Evolutionary conservation across 2,113 vertebrate genomes (phyloP).

Genomic region (Eulacestoma nigropectus): DNA sequence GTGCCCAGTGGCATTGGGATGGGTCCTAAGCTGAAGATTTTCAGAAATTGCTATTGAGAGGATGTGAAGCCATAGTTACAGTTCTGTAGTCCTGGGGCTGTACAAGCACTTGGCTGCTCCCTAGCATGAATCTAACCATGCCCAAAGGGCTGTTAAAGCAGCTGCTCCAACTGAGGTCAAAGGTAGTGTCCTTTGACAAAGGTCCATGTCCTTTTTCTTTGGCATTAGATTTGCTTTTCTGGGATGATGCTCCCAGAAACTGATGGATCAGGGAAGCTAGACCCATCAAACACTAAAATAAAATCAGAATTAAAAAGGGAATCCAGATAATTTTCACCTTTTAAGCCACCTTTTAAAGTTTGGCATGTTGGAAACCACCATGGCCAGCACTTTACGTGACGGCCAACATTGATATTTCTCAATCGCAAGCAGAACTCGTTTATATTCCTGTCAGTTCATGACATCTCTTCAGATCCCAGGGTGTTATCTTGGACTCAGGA

Average conservation of each 20-base stretch:
- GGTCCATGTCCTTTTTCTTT: not conserved
- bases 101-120: not conserved
- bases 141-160: not conserved
- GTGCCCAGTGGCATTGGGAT: not conserved
- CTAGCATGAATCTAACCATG: not conserved
- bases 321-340: not conserved
- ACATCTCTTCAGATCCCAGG: not conserved
- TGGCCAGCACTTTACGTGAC: not conserved
- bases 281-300: not conserved
- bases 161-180: not conserved
- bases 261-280: not conserved
- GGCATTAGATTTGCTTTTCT: not conserved
- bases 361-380: not conserved
- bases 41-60: not conserved
- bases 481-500: not conserved
- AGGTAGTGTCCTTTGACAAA: too few relatives aligned
- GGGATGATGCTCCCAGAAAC: not conserved
- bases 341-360: not conserved
- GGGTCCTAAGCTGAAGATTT: not conserved
- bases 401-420: not conserved
- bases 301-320: not conserved
- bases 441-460: not conserved
- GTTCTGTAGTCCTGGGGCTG: not conserved
- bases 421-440: not conserved
- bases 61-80: not conserved